Evolutionary conservation across 1,140 invertebrate species (phyloP).

Genomic region (Pseudomyrmex sp.): DNA sequence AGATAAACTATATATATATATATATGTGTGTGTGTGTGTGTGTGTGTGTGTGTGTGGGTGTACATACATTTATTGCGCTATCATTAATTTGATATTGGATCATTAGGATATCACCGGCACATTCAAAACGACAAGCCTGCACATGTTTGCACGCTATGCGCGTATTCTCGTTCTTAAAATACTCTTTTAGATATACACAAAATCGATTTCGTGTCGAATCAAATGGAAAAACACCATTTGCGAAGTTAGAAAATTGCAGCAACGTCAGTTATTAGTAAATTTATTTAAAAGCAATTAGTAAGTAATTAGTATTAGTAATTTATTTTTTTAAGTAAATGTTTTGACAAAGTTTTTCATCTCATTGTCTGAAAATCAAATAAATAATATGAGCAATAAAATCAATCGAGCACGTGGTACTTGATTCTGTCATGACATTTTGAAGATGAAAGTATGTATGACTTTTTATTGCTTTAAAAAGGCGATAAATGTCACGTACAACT

Average conservation of each 20-base stretch:
- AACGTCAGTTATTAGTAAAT: not conserved
- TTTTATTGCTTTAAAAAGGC: not conserved
- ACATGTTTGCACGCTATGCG: not conserved
- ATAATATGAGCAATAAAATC: not conserved
- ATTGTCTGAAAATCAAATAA: not conserved
- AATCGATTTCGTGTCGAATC: not conserved
- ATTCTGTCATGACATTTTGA: not conserved
- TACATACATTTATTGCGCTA: no score
- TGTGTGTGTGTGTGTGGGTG: no score
- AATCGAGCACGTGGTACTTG: not conserved
- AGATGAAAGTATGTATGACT: not conserved
- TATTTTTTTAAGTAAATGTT: not conserved
- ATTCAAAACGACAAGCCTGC: not conserved
- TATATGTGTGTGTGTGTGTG: no score
- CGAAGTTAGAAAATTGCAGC: not conserved
- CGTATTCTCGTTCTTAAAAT: slow-evolving; percentile 43
- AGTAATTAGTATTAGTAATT: no score
- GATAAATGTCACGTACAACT: not conserved
- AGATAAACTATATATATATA: no score
- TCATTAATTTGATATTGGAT: no score
- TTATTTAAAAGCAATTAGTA: not conserved
- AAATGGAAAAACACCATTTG: not conserved
- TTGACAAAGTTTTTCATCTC: not conserved
- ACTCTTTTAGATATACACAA: not conserved
- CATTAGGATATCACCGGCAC: no score